A percentile compares a stretch with the other conserved stretches of the same genome.
Evolutionary conservation across 2,888 invertebrate genomes (phyloP).

Genomic region (Halocaridina rubra): DNA sequence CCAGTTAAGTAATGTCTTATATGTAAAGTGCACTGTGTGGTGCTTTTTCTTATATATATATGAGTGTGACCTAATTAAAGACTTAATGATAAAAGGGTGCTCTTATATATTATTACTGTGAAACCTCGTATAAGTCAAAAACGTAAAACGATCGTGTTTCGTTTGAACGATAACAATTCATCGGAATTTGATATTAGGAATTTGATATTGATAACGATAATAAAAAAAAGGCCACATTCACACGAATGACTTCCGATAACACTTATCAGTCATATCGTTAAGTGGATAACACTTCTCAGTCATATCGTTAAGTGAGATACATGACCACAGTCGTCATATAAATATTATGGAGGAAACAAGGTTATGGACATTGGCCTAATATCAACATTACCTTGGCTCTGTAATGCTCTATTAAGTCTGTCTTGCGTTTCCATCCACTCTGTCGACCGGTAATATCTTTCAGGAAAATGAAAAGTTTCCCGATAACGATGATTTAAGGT

Average conservation of each 20-base stretch:
- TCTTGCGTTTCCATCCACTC: slow-evolving; percentile 16
- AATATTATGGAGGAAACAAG: slow-evolving; percentile 10
- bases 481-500: not conserved
- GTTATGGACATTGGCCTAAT: not conserved
- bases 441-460: not conserved
- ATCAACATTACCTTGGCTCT: not conserved
- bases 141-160: no score
- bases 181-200: no score
- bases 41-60: no score
- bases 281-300: not conserved
- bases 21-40: no score
- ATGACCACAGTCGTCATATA: not conserved
- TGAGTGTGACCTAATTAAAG: no score
- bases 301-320: not conserved
- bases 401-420: not conserved
- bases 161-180: no score
- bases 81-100: no score
- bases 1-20: no score
- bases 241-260: not conserved
- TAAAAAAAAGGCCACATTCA: no score
- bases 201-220: no score
- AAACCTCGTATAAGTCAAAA: no score
- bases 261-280: not conserved
- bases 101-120: no score
- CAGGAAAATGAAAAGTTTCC: not conserved